Conservation (phyloP, 2,113 vertebrate genomes). For the Cettia cetti region DNA sequence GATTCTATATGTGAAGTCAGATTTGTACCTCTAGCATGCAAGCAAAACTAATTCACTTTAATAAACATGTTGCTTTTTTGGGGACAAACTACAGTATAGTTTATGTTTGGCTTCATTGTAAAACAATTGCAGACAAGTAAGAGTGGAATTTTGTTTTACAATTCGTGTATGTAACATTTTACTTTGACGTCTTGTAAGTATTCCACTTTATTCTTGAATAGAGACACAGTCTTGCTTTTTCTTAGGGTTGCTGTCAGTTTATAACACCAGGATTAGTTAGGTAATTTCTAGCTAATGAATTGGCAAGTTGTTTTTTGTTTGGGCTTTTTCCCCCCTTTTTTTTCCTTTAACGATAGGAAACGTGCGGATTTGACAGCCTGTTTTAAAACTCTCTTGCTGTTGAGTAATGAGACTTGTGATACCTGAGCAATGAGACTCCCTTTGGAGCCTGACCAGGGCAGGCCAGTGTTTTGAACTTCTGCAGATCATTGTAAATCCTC, state of each 20-base stretch:
- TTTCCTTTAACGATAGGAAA: background rate
- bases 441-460: background rate
- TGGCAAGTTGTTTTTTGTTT: background rate
- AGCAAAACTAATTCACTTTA: background rate
- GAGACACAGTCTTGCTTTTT: background rate
- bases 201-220: background rate
- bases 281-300: background rate
- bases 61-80: background rate
- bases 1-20: background rate
- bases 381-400: background rate
- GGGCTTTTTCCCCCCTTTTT: rapidly evolving
- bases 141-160: background rate
- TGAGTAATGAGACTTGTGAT: background rate
- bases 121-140: background rate
- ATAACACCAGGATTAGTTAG: background rate
- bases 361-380: background rate
- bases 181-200: background rate
- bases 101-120: background rate
- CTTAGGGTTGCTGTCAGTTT: background rate
- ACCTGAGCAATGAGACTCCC: background rate
- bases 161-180: background rate
- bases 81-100: background rate
- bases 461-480: background rate
- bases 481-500: background rate
- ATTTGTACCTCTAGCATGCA: background rate